Percentiles rank a stretch among this genome's conserved stretches.
phyloP scores from a whole-genome alignment of 2,888 invertebrate genomes.

The Busseola fusca region DNA sequence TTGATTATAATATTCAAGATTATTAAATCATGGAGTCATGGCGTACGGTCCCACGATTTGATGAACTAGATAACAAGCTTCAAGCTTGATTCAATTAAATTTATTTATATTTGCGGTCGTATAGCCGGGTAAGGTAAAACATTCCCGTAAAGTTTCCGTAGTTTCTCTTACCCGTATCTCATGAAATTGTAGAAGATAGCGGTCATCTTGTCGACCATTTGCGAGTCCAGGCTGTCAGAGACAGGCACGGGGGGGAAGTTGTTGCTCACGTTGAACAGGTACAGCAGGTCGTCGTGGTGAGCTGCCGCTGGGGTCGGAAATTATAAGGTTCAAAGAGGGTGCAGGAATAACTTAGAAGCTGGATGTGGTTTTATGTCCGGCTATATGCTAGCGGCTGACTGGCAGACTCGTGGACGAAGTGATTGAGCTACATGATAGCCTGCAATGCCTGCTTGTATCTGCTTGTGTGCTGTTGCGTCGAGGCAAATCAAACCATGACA shows the following conservation, averaged over 20 bases:
- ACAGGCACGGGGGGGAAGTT: slow-evolving; percentile 68
- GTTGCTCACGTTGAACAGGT: slow-evolving; percentile 81
- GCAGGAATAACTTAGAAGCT: not conserved
- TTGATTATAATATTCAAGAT: too few species aligned
- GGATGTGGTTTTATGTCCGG: not conserved
- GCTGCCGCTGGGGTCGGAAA: slow-evolving; percentile 71
- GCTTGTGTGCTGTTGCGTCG: too few species aligned
- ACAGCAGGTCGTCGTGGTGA: slow-evolving; percentile 86
- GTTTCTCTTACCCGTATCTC: slow-evolving; percentile 73
- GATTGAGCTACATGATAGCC: not conserved
- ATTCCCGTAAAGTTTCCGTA: not conserved
- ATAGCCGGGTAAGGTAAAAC: not conserved
- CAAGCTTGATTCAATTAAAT: not conserved
- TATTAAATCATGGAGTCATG: too few species aligned
- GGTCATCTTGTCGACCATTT: slow-evolving; percentile 78
- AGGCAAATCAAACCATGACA: not conserved
- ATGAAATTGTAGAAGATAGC: slow-evolving; percentile 82
- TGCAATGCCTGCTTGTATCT: not conserved
- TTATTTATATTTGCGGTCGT: not conserved
- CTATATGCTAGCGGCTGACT: not conserved
- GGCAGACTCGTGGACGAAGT: not conserved
- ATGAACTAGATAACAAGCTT: too few species aligned
- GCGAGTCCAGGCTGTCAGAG: slow-evolving; percentile 71
- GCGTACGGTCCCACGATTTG: too few species aligned
- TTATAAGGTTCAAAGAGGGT: not conserved